A percentile compares a stretch with the other conserved stretches of the same genome.
phyloP scores from a whole-genome alignment of 2,888 invertebrate species.

The Sinodicranocentrus sp. region DNA sequence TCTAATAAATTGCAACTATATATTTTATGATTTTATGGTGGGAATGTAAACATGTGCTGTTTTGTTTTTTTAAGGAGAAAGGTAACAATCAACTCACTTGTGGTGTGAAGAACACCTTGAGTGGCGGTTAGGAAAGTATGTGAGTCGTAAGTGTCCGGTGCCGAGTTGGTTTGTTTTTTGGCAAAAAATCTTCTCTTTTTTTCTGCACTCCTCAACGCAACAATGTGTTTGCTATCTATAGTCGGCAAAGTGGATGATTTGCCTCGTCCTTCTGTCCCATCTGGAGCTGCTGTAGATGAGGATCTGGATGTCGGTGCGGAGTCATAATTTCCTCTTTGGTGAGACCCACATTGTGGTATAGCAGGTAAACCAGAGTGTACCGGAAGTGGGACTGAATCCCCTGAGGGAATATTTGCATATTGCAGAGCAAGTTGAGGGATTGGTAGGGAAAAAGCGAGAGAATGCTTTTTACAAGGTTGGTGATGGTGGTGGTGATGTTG shows the following conservation, averaged over 20 bases:
- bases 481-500: slow-evolving; percentile 31
- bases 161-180: slow-evolving; percentile 78
- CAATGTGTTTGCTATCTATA: slow-evolving; percentile 71
- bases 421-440: slow-evolving; percentile 70
- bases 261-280: slow-evolving; percentile 61
- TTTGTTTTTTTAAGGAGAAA: too few species aligned
- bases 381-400: neutral
- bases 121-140: slow-evolving; percentile 68
- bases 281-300: slow-evolving; percentile 14
- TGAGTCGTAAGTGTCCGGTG: slow-evolving; percentile 77
- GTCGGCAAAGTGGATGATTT: slow-evolving; percentile 68
- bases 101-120: slow-evolving; percentile 74
- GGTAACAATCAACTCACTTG: slow-evolving; percentile 68
- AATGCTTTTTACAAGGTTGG: slow-evolving; percentile 40
- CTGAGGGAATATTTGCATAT: slow-evolving; percentile 57
- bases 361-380: neutral
- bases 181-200: slow-evolving; percentile 77
- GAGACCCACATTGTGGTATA: neutral
- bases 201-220: slow-evolving; percentile 75
- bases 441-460: slow-evolving; percentile 65
- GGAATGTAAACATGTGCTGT: too few species aligned
- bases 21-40: too few species aligned
- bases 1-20: too few species aligned
- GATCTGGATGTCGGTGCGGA: slow-evolving; percentile 21
- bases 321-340: slow-evolving; percentile 16